A percentile compares a stretch with the other conserved stretches of the same genome.
phyloP scores from a whole-genome alignment of 2,888 invertebrate genomes.

The Plagiodera versicolora region DNA sequence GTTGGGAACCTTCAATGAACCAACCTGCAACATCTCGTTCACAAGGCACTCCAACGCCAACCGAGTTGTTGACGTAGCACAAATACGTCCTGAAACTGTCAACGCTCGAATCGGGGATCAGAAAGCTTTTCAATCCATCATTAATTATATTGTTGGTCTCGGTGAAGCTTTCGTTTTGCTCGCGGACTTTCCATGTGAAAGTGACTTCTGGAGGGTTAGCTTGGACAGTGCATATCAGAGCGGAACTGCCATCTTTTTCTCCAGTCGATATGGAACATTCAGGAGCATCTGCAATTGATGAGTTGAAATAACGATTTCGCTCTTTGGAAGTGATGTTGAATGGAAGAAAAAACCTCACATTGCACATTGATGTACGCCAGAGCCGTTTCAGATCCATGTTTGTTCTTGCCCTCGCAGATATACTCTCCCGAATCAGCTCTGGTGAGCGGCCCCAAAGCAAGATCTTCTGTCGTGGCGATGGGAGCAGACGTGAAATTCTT shows the following conservation, averaged over 20 bases:
- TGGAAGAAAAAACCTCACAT: too few species aligned
- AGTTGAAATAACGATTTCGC: too few species aligned
- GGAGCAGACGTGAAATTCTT: constrained; percentile 61
- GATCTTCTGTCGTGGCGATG: constrained; percentile 57
- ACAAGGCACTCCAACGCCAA: constrained; percentile 67
- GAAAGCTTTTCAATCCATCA: constrained; percentile 61
- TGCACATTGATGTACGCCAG: constrained; percentile 76
- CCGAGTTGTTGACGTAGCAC: constrained; percentile 82
- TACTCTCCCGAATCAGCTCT: constrained; percentile 76
- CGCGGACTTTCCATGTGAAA: constrained; percentile 84
- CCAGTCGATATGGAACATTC: constrained; percentile 78
- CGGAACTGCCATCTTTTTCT: constrained; percentile 71
- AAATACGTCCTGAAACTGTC: constrained; percentile 76
- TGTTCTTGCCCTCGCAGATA: constrained; percentile 76
- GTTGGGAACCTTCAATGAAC: constrained; percentile 12
- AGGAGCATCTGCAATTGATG: constrained; percentile 73
- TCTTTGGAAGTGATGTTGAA: too few species aligned
- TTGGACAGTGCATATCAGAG: constrained; percentile 76
- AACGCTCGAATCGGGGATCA: constrained; percentile 64
- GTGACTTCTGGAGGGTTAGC: constrained; percentile 79
- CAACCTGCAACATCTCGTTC: constrained; percentile 70
- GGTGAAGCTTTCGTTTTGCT: constrained; percentile 77
- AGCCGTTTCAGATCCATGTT: constrained; percentile 73
- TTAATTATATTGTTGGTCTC: constrained; percentile 62
- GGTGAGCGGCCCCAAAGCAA: constrained; percentile 67